Evolutionary conservation across 2,113 vertebrate genomes (phyloP), one percentile per base, ranked within the genome.

Genomic region (Ondatra zibethicus): DNA sequence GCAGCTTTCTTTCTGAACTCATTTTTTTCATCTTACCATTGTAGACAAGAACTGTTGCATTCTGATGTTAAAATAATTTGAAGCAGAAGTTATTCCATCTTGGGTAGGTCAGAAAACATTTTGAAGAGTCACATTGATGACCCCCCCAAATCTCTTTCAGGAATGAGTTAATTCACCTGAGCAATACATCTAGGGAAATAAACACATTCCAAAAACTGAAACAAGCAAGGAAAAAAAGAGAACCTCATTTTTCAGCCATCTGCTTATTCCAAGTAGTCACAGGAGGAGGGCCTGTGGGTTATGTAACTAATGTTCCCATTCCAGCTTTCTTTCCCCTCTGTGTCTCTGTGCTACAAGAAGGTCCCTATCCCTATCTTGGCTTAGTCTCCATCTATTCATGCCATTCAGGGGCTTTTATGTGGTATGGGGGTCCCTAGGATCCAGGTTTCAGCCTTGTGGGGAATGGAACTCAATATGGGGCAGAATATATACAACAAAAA

Each of bases 221-320:
- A 66, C 50, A 33, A 77, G 84, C 39, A 45, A 65, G 27, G 3
- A n/a, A 47, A 29, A 65, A 21, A 58, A 45, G 47, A 84, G 29
- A 27, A 90, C 4, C n/a, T 93, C 23, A 77, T 92, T 97, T 50
- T 91, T 92, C 85, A 86, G 93, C 94, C 94, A 97, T 96, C 96
- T 97, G 95, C 52, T 97, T 91, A n/a, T 93, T 88, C 80, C 76
- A 72, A 81, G 86, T 9, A 45, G 91, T 72, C 93, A 88, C 76
- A 65, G 81, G 85, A 96, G 65, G 91, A 94, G 42, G 45, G 47
- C 45, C 72, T 90, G 52, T 66, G 86, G 93, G 66, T 94, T 65
- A 75, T 55, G 58, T 61, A 92, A 93, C 88, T 39, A 65, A 47
- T 86, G 55, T 29, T 81, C 68, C 36, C 23, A 17, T 55, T 78